Evolutionary conservation across 2,797 vertebrate genomes (phyloP), one percentile per base, ranked within the genome.

Genomic region (Merluccius polli): DNA sequence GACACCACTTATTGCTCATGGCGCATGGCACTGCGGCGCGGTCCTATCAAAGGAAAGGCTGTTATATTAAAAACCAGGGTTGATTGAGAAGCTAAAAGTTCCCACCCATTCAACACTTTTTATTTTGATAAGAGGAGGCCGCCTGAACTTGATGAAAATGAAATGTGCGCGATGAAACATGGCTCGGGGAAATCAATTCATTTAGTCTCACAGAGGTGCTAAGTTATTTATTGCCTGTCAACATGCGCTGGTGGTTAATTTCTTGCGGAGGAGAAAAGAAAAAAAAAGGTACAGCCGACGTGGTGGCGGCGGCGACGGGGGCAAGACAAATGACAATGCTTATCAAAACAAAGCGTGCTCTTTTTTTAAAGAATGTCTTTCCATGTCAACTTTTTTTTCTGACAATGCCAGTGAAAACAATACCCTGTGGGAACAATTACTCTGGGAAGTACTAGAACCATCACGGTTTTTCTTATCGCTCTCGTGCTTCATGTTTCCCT

Each of bases 181-280:
- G 91, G 91, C 93, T 93, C 81, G 84, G 90, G 89, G 89, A 95
- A 95, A 94, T 89, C 93, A 95, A 95, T 96, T 96, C 89, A 94
- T 95, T 95, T 94, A 95, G 94, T 94, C 91, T 92, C 89, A 94
- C 88, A 81, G 87, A 93, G 92, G 89, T 82, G 73, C 86, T 83
- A 87, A 87, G 90, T 96, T 96, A 96, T 97, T 96, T 96, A 97
- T 95, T 94, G 94, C 92, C 92, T 95, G 94, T 95, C 95, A 95
- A 91, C 90, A 89, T 84, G 92, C 87, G 88, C 90, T 92, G 91
- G 94, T 95, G 92, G 90, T 93, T 95, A 93, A 95, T 93, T 93
- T 85, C 89, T 90, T 10, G 79, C 74, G 67, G 80, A 73, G 73
- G 84, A 83, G 81, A n/a, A 65, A 84, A 86, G 74, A n/a, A 83